Base-by-base conservation (phyloP, 2,888 invertebrate species). In the Drosophila cyrtoloma region DNA sequence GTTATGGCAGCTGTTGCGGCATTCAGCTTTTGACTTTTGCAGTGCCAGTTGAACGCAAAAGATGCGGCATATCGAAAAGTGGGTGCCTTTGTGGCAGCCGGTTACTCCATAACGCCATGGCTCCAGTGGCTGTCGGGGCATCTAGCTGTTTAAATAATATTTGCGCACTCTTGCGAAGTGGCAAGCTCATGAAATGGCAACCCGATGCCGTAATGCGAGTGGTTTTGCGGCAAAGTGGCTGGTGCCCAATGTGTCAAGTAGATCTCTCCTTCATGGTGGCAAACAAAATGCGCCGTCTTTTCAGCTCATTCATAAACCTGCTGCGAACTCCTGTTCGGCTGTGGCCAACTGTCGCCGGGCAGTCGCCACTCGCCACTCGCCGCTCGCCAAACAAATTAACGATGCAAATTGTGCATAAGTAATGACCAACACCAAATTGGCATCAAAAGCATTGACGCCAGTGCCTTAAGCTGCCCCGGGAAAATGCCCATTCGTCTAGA, bases 331-430 rank as follows among this genome's bases (percentile, higher is more conserved):
- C 26, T 44, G 47, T 47, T 52, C 28, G 58, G n/a, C 42, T 58
- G 42, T 42, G 64, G 63, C 30, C 7, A 60, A 57, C 52, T 75
- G 58, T 58, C 52, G 67, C 60, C 56, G 35, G 53, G 44, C 47
- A 71, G 39, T 61, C 39, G 52, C 57, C 73, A 52, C 67, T 55
- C 1, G 59, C 50, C 55, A 35, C n/a, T 53, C 1, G 56, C 53
- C 55, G 47, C n/a, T 53, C 30, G 19, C 32, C 26, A 66, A 81
- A 64, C 75, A 83, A 77, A 82, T 82, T 80, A 86, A 81, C 69
- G 75, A 62, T 81, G 75, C 81, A 84, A 86, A 84, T 84, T 86
- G 72, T 71, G 66, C 68, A 76, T 71, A 65, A 62, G 53, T 53
- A 61, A 67, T 68, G 44, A 42, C 70, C 47, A 63, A 70, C 53